Base-by-base conservation (phyloP, 2,888 invertebrate species). In the Willowsia nigromaculata region DNA sequence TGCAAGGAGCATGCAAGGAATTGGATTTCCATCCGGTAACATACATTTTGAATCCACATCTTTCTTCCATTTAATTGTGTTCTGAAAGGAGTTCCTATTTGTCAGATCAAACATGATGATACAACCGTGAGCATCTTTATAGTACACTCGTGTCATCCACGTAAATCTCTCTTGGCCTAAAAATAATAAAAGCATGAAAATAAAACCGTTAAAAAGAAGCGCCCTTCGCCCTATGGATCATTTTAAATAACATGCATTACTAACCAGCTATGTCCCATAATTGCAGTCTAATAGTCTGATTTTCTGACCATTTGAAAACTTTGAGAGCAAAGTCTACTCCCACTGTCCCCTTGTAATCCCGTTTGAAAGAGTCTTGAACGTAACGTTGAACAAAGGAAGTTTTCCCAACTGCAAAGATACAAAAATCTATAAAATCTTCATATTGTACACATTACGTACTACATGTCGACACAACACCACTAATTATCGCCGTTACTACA, bases 261-360 rank as follows among this genome's bases (percentile, higher is more conserved):
- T 3, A 33, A 90, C 95, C 95, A 93, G 95, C 95, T 90, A 95
- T 95, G 92, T 95, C 95, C 95, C 95, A 95, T 82, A 95, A 93
- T 92, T 95, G 95, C 25, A 95, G 93, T 91, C 95, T 94, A 7
- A 95, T 94, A 9, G 95, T 94, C 71, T 95, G 95, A 82, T 94
- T 94, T 43, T 94, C 94, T 91, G 94, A 94, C 94, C 95, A 95
- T 93, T 95, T 94, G 9, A 95, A 93, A 47, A 95, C 94, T 93
- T 95, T 95, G 65, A 95, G 93, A 5, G 95, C 95, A 94, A 95
- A 95, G 93, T 95, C 95, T 15, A 95, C 95, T 82, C 95, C 95
- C 11, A 95, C 94, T 0, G 95, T 95, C 90, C 95, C 94, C 93
- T 95, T 95, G 93, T 95, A 95, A 91, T 95, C 94, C 85, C 94